Evolutionary conservation across 2,113 vertebrate genomes (phyloP), one percentile per base, ranked within the genome.

Genomic region (Anoura caudifer): DNA sequence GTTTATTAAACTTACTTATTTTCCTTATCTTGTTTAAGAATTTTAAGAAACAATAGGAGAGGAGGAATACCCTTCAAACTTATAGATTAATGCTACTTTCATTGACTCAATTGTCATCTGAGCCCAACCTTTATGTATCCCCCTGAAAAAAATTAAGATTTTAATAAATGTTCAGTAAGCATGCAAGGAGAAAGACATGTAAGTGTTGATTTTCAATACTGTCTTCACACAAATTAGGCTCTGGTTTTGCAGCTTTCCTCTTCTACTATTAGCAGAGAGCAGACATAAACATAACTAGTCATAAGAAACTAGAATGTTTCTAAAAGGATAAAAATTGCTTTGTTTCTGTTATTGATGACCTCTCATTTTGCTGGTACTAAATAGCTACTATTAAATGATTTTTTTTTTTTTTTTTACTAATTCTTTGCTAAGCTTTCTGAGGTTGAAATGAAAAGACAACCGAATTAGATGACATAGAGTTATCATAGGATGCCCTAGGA

Each of bases 291-390:
- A 67, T 63, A 94, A 56, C 31, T 84, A 79, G 31, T 59, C 54
- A 82, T 33, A 82, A 38, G 56, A 92, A 69, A 61, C 14, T 65
- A 54, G 10, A 14, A n/a, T 41, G 22, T 80, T 59, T 96, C 84
- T 90, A 84, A 92, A 56, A 65, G 89, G 89, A 84, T 87, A 70
- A 93, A 97, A 87, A 87, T 84, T 54, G 16, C 28, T 63, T 89
- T 94, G 4, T 93, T 97, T 91, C 79, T 88, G 19, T 76, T 31
- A 81, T 16, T 96, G 65, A 77, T 69, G 13, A 69, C 63, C 33
- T 92, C 24, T 41, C 31, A 31, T 61, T 92, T 75, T 94, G 61
- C 54, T 59, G 24, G 47, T 43, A 76, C 28, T 45, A 14, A 72
- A 69, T 89, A 89, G 12, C 63, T 94, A 76, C 33, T 75, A 19